phyloP scores from a whole-genome alignment of 2,113 vertebrate species.

The Urocitellus parryii region DNA sequence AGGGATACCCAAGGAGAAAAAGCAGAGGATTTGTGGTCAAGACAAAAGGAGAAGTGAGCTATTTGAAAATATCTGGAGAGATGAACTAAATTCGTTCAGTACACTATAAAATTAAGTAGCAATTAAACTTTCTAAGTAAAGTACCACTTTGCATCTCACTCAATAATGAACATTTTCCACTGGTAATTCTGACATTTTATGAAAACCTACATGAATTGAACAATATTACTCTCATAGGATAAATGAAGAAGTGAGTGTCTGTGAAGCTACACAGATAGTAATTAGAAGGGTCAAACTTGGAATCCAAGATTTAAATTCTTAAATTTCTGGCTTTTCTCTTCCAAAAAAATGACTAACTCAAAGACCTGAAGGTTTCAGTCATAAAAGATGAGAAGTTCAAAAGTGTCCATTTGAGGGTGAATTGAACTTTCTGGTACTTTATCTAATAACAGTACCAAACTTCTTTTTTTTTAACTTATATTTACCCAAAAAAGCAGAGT shows the following conservation, averaged over 20 bases:
- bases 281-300: background rate
- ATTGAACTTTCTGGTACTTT: background rate
- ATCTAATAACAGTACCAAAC: background rate
- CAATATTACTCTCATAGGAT: background rate
- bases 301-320: background rate
- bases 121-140: background rate
- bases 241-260: background rate
- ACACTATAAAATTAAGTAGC: background rate
- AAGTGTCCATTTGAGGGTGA: too few relatives aligned
- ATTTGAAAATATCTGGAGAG: background rate
- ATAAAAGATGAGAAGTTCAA: background rate
- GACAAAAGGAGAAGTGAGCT: background rate
- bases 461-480: background rate
- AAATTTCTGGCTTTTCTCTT: background rate
- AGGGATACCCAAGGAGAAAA: background rate
- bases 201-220: background rate
- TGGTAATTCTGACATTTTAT: background rate
- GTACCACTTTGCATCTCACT: background rate
- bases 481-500: background rate
- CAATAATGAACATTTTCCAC: background rate
- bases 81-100: background rate
- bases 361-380: background rate
- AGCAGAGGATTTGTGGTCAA: background rate
- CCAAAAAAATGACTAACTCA: background rate
- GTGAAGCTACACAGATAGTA: background rate